Evolutionary conservation across 1,140 invertebrate genomes (phyloP).

Genomic region (Propsilocerus akamusi): DNA sequence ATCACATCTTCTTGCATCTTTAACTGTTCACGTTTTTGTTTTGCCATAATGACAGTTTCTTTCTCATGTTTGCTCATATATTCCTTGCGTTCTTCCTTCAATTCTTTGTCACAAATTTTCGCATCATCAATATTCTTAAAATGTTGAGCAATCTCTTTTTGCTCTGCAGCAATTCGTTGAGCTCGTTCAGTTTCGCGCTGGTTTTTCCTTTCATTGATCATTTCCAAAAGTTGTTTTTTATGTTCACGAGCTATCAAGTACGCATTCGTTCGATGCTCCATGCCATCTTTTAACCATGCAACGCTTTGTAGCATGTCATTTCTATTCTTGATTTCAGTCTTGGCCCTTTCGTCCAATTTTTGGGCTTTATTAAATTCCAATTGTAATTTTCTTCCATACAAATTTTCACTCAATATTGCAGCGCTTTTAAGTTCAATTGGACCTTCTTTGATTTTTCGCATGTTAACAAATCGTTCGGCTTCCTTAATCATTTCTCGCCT

Average conservation of each 20-base stretch:
- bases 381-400: not conserved
- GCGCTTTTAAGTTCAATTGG: not conserved
- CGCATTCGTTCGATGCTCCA: not conserved
- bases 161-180: not conserved
- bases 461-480: not conserved
- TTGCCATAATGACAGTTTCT: not conserved
- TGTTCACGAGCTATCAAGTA: not conserved
- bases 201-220: not conserved
- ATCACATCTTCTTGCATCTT: not conserved
- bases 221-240: not conserved
- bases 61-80: not conserved
- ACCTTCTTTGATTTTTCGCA: not conserved
- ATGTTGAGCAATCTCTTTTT: not conserved
- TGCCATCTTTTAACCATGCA: not conserved
- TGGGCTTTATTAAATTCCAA: not conserved
- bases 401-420: not conserved
- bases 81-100: not conserved
- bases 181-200: not conserved
- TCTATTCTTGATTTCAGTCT: not conserved
- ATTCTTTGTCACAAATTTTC: not conserved
- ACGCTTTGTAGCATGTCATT: not conserved
- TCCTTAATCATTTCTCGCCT: not conserved
- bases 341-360: not conserved
- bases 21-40: not conserved
- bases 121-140: not conserved